phyloP scores from a whole-genome alignment of 1,140 invertebrate genomes.

The Apocrypta bakeri region DNA sequence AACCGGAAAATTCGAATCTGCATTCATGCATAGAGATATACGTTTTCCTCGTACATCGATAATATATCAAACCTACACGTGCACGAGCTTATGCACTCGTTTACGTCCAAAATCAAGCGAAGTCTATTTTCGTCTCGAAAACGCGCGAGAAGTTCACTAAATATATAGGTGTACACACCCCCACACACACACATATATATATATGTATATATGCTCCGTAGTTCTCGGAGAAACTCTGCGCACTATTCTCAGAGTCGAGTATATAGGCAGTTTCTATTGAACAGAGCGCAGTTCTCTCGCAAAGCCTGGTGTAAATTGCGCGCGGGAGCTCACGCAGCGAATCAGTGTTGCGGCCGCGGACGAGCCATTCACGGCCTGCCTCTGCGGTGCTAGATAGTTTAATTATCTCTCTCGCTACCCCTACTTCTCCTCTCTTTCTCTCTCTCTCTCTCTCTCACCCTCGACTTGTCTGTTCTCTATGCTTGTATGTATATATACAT shows the following conservation, averaged over 20 bases:
- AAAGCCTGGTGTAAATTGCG: neutral
- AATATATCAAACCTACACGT: too few relatives aligned
- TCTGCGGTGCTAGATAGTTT: slow-evolving; percentile 61
- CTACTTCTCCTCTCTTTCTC: neutral
- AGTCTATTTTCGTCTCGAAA: too few relatives aligned
- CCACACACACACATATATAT: too few relatives aligned
- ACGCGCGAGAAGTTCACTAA: too few relatives aligned
- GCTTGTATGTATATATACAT: too few relatives aligned
- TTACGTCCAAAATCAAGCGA: too few relatives aligned
- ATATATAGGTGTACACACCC: too few relatives aligned
- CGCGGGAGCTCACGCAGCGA: neutral
- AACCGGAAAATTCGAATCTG: too few relatives aligned
- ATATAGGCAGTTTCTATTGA: neutral
- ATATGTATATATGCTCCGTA: too few relatives aligned
- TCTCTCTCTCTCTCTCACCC: slow-evolving; percentile 40
- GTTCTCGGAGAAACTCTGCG: neutral
- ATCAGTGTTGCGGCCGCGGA: slow-evolving; percentile 6
- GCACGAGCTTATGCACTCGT: too few relatives aligned
- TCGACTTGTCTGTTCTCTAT: neutral
- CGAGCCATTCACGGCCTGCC: slow-evolving; percentile 40
- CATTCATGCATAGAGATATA: too few relatives aligned
- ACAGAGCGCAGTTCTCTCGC: neutral
- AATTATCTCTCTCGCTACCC: slow-evolving; percentile 64
- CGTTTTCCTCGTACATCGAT: too few relatives aligned
- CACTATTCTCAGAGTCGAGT: neutral